Evolutionary conservation across 1,140 invertebrate species (phyloP), one percentile per base, ranked within the genome.

Genomic region (Teleopsis dalmanni): DNA sequence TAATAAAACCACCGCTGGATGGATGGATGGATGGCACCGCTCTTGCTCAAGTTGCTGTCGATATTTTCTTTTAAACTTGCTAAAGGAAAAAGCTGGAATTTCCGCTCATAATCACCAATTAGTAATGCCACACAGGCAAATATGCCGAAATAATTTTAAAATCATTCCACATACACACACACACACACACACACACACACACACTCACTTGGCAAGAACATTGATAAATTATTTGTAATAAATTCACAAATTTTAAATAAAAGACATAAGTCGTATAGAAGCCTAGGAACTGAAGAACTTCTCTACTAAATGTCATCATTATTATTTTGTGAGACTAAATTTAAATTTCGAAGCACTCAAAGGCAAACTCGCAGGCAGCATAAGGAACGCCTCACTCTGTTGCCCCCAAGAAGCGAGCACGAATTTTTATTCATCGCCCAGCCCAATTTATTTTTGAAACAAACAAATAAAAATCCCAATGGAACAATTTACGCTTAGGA

Each of bases 61-160:
- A n/a, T n/a, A n/a, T n/a, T n/a, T n/a, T n/a, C n/a, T n/a, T n/a
- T n/a, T n/a, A n/a, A n/a, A n/a, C n/a, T n/a, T n/a, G n/a, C n/a
- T n/a, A n/a, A n/a, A n/a, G n/a, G n/a, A n/a, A n/a, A 10, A 19
- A 29, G 22, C 26, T 48, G 46, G 46, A 48, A 48, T 63, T 65
- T 65, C 62, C 62, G 62, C 60, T 65, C 58, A 61, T 65, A 65
- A 65, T 65, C 62, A 65, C 62, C 62, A 65, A 65, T 65, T 65
- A 65, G 62, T 65, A 43, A 29, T 29, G 26, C 41, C 25, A 27
- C 41, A 19, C 62, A 62, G 62, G 62, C 62, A 65, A 65, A 65
- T 60, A 58, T 53, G 53, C 59, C 56, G 53, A 58, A 52, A 50
- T 52, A 25, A 18, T 13, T 29, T 43, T 43, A n/a, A 14, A 16